Evolutionary conservation across 1,140 invertebrate species (phyloP).

Genomic region (Chionoecetes opilio): DNA sequence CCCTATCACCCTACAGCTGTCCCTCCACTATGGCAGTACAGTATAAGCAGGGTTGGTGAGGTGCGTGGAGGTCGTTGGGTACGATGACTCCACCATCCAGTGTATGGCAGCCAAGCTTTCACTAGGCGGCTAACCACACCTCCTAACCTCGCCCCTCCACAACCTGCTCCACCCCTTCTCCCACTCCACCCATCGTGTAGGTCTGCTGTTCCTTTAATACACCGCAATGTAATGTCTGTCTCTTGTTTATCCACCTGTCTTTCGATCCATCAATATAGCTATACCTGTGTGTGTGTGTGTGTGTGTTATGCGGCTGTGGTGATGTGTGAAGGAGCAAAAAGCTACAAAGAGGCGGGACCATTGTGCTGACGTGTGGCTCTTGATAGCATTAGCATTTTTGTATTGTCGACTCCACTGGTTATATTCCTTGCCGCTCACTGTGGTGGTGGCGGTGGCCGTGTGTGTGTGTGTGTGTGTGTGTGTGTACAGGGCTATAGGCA

Average conservation of each 20-base stretch:
- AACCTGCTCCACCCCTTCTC: neutral
- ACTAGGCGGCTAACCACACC: neutral
- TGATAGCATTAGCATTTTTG: neutral
- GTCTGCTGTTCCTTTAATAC: too few relatives aligned
- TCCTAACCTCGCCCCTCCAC: neutral
- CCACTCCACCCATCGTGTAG: neutral
- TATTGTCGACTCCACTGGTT: neutral
- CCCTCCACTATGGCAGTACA: too few relatives aligned
- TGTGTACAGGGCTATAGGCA: too few relatives aligned
- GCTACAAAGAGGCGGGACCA: neutral
- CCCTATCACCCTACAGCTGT: too few relatives aligned
- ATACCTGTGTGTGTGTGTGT: neutral
- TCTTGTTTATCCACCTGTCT: too few relatives aligned
- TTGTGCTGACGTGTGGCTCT: neutral
- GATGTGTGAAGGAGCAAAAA: conserved; percentile 15
- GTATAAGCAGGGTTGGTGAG: too few relatives aligned
- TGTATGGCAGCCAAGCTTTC: neutral
- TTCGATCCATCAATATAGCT: neutral
- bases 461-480: conserved; percentile 32
- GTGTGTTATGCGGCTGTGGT: neutral
- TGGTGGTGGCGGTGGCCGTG: neutral
- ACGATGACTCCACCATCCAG: neutral
- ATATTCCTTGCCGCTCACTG: neutral
- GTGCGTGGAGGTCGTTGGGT: neutral
- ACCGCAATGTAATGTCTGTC: too few relatives aligned